These are phyloP conservation scores for Nomada flava DNA, from an alignment of 2,888 invertebrate genomes.

Conservation along the genomic window DNA sequence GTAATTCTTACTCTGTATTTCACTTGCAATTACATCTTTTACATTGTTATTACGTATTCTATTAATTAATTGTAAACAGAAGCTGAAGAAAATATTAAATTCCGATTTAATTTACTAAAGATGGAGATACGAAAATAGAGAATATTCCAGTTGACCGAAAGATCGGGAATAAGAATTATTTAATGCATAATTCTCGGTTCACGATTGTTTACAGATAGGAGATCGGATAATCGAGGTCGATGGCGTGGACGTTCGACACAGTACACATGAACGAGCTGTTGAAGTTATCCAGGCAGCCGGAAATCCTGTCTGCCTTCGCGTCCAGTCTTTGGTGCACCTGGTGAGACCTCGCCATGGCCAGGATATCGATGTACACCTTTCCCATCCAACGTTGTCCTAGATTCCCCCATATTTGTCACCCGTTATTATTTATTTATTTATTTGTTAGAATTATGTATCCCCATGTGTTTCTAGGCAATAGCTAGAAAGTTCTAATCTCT, in stretches of 20 bases:
- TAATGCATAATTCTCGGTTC: constrained; percentile 15
- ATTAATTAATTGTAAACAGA: too few relatives aligned
- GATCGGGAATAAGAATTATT: neutral
- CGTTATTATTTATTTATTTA: neutral
- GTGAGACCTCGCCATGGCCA: constrained; percentile 85
- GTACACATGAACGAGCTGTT: constrained; percentile 97
- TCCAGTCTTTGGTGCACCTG: constrained; percentile 93
- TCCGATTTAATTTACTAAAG: neutral
- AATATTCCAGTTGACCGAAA: neutral
- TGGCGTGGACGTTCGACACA: constrained; percentile 94
- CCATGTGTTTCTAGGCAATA: neutral
- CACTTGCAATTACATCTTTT: too few relatives aligned
- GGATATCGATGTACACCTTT: constrained; percentile 17
- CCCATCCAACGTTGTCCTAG: constrained; percentile 4
- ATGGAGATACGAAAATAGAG: neutral
- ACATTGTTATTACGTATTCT: too few relatives aligned
- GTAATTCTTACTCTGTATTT: too few relatives aligned
- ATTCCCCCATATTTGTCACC: too few relatives aligned
- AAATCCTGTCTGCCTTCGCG: constrained; percentile 94
- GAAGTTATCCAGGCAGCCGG: constrained; percentile 96
- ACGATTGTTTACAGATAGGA: constrained; percentile 88
- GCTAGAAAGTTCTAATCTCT: neutral
- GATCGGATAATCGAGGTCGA: constrained; percentile 96
- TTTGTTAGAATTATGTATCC: neutral
- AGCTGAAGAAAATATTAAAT: too few relatives aligned